These are phyloP conservation scores for Orientallactaga sibirica DNA, from an alignment of 2,797 vertebrate species.

Conservation along the genomic window DNA sequence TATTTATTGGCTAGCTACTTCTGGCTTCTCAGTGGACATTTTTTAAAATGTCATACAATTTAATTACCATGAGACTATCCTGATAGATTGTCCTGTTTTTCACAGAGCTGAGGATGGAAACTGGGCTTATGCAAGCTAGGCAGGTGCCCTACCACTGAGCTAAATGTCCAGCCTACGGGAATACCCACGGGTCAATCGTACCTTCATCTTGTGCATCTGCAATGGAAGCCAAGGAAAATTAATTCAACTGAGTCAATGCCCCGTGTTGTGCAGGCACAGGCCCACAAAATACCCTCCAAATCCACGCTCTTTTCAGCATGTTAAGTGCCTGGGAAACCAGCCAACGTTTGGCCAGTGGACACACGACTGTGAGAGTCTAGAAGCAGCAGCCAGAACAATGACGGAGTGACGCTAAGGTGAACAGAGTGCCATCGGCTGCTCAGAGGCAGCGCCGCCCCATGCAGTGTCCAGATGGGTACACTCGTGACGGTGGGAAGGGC, in stretches of 20 bases:
- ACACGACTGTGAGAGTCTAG: background rate
- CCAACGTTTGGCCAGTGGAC: too few relatives aligned
- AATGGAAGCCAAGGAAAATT: background rate
- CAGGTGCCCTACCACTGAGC: background rate
- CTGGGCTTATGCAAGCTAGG: background rate
- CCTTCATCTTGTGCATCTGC: background rate
- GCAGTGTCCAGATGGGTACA: rapidly evolving
- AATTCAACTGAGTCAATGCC: background rate
- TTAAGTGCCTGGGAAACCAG: background rate
- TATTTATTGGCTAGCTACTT: background rate
- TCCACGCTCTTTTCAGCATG: background rate
- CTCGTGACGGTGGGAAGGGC: background rate
- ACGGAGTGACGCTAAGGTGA: rapidly evolving
- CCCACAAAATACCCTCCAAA: background rate
- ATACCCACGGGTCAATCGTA: background rate
- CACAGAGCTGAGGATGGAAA: background rate
- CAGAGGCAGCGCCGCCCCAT: rapidly evolving
- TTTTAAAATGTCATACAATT: background rate
- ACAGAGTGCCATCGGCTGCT: background rate
- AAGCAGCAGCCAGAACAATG: background rate
- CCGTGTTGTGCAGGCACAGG: background rate
- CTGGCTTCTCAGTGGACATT: background rate
- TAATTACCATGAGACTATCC: background rate
- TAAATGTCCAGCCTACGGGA: background rate
- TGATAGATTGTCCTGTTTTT: background rate